Conservation (phyloP, 2,797 vertebrate species). For the Craterocephalus amniculus region DNA sequence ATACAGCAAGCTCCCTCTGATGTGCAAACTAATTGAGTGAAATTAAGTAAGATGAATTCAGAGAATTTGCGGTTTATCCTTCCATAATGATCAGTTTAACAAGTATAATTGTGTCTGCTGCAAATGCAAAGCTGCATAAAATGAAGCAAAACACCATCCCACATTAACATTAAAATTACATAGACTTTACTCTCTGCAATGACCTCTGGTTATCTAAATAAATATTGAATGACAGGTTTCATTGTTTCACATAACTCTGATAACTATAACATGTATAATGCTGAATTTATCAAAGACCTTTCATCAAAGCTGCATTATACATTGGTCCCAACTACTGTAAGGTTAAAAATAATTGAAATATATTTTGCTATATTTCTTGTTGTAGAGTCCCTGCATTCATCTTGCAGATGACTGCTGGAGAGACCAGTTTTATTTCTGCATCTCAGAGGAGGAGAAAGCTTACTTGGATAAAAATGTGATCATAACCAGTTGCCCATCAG, state of each 20-base stretch:
- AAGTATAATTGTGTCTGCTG: slow-evolving; percentile 48
- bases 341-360: not conserved
- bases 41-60: slow-evolving; percentile 62
- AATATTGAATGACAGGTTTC: slow-evolving; percentile 32
- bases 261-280: slow-evolving; percentile 7
- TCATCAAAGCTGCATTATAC: not conserved
- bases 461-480: not conserved
- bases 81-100: slow-evolving; percentile 65
- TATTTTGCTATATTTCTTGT: not conserved
- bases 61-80: slow-evolving; percentile 53
- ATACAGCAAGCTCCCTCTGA: slow-evolving; percentile 43
- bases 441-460: not conserved
- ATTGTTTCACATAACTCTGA: slow-evolving; percentile 27
- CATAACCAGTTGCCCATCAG: not conserved
- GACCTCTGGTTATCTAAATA: slow-evolving; percentile 29
- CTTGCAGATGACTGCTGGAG: not conserved
- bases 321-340: not conserved
- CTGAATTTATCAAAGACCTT: slow-evolving; percentile 30
- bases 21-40: slow-evolving; percentile 55
- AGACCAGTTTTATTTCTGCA: not conserved
- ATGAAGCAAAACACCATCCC: slow-evolving; percentile 21
- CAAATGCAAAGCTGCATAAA: slow-evolving; percentile 29
- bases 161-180: slow-evolving; percentile 44
- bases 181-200: slow-evolving; percentile 15
- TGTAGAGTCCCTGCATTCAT: not conserved